Base-by-base conservation (phyloP, 2,888 invertebrate genomes). In the Gastracanthus pulcherrimus region DNA sequence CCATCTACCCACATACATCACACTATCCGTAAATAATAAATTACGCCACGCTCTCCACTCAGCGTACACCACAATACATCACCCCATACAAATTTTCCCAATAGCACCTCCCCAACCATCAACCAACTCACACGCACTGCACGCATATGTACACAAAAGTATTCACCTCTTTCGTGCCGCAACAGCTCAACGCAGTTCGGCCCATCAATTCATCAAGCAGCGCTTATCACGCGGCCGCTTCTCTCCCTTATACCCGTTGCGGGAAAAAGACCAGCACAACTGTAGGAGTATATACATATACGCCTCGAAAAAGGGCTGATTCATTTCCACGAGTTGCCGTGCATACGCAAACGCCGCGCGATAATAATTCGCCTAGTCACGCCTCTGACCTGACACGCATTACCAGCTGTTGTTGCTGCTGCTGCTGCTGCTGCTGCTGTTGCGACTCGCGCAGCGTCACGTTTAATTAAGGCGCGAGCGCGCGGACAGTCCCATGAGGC, bases 401-500 rank as follows among this genome's bases (percentile, higher is more conserved):
- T 19, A 34, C 19, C 34, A 19, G 11, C 62, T 4, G 29, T 41
- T 3, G 5, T 6, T n/a, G 45, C 7, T 29, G 29, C 7, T 26
- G 58, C 26, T 13, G 58, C 11, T 13, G 29, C 11, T 5, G 23
- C 55, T 2, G 13, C 3, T 26, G 41, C n/a, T n/a, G n/a, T n/a
- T n/a, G 23, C 31, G 11, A 13, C 38, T 26, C 19, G n/a, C 23
- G 51, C 23, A 48, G 51, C 69, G 51, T 51, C 69, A 31, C 51
- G 51, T 70, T 70, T 70, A 51, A 70, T 70, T 51, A 51, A 70
- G 51, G 51, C 23, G 69, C 69, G 26, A 41, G 29, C 16, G 29
- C 45, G n/a, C n/a, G n/a, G n/a, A n/a, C n/a, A n/a, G n/a, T n/a
- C n/a, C n/a, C n/a, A n/a, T n/a, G n/a, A n/a, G n/a, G n/a, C n/a